phyloP scores from a whole-genome alignment of 2,797 vertebrate species.

The Anguilla anguilla region DNA sequence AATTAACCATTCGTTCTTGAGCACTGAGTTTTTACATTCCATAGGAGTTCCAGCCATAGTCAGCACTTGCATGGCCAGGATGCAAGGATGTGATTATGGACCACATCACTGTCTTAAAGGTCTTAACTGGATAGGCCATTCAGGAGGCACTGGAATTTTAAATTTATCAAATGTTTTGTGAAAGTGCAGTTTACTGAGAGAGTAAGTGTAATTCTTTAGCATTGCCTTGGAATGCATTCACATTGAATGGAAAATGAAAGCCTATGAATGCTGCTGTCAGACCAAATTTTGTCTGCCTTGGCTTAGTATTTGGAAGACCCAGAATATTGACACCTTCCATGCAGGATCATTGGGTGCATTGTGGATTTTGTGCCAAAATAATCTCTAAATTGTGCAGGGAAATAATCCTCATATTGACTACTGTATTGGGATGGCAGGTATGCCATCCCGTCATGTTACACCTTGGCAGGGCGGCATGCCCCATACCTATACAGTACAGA shows the following conservation, averaged over 20 bases:
- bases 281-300: too few species aligned
- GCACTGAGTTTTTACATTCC: not conserved
- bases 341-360: not conserved
- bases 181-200: not conserved
- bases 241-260: not conserved
- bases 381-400: too few species aligned
- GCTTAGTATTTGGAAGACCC: too few species aligned
- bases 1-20: not conserved
- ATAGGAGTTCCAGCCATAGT: too few species aligned
- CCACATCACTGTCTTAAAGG: not conserved
- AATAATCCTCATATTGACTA: too few species aligned
- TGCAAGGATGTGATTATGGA: not conserved
- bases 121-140: not conserved
- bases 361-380: not conserved
- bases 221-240: not conserved
- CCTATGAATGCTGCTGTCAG: not conserved
- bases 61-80: too few species aligned
- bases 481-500: too few species aligned
- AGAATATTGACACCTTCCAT: not conserved
- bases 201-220: not conserved
- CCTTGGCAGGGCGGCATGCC: too few species aligned
- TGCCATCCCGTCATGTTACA: too few species aligned
- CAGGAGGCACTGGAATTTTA: not conserved
- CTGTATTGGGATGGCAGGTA: too few species aligned
- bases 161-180: not conserved